These are phyloP conservation scores for Orthonyx spaldingii DNA, from an alignment of 2,113 vertebrate genomes.

Conservation along the genomic window DNA sequence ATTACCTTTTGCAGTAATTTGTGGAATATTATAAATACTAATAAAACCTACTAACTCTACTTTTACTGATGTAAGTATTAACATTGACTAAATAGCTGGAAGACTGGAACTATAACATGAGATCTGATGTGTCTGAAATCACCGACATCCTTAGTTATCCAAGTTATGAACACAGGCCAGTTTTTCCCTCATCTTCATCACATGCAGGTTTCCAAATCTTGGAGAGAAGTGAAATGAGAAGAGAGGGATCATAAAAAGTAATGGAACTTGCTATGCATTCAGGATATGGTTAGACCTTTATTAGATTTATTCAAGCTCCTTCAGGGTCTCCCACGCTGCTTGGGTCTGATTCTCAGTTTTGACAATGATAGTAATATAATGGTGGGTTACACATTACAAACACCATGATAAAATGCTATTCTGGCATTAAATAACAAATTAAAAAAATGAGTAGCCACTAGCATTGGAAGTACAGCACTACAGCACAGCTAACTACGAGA, in stretches of 20 bases:
- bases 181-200: background rate
- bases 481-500: background rate
- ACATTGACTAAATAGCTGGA: background rate
- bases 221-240: background rate
- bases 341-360: background rate
- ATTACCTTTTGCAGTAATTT: background rate
- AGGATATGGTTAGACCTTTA: background rate
- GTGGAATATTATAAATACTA: background rate
- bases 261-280: background rate
- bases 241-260: background rate
- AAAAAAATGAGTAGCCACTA: background rate
- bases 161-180: background rate
- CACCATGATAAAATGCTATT: background rate
- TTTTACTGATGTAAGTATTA: background rate
- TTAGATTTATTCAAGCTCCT: background rate
- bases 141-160: background rate
- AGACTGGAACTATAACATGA: background rate
- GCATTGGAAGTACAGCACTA: background rate
- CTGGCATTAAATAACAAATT: background rate
- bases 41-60: background rate
- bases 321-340: background rate
- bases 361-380: background rate
- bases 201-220: background rate
- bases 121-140: rapidly evolving
- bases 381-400: background rate